phyloP scores from a whole-genome alignment of 2,888 invertebrate genomes.

The Mesoligia furuncula region DNA sequence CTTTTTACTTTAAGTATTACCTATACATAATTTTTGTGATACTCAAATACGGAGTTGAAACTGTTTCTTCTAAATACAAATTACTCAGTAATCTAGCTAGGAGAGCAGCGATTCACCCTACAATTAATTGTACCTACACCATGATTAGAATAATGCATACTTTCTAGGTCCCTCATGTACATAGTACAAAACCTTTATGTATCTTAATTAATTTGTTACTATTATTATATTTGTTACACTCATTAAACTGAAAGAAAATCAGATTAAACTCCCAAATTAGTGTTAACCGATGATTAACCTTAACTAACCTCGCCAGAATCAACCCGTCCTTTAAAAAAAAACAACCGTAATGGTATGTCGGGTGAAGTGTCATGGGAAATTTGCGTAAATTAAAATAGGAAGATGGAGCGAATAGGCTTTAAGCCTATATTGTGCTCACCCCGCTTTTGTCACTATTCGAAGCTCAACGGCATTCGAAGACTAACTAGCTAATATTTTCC shows the following conservation, averaged over 20 bases:
- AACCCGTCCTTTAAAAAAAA: constrained; percentile 69
- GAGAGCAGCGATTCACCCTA: too few species aligned
- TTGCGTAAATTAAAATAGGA: constrained; percentile 91
- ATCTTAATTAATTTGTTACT: too few species aligned
- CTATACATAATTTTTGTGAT: too few species aligned
- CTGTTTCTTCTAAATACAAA: too few species aligned
- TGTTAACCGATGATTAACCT: constrained; percentile 47
- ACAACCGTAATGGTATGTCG: constrained; percentile 80
- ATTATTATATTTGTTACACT: neutral
- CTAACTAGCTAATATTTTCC: constrained; percentile 82
- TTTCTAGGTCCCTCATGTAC: too few species aligned
- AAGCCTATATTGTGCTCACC: constrained; percentile 82
- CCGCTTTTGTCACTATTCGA: constrained; percentile 82
- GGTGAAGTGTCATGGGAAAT: constrained; percentile 91
- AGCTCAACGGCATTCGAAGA: constrained; percentile 76
- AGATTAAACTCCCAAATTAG: neutral
- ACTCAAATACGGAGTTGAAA: too few species aligned
- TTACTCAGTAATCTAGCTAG: too few species aligned
- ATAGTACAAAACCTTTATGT: too few species aligned
- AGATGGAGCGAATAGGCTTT: constrained; percentile 89
- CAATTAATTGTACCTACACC: too few species aligned
- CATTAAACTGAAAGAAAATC: neutral
- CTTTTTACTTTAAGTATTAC: too few species aligned
- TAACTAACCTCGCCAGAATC: constrained; percentile 45
- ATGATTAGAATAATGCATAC: too few species aligned